Evolutionary conservation across 2,888 invertebrate species (phyloP).

Genomic region (Epinotia nisella): DNA sequence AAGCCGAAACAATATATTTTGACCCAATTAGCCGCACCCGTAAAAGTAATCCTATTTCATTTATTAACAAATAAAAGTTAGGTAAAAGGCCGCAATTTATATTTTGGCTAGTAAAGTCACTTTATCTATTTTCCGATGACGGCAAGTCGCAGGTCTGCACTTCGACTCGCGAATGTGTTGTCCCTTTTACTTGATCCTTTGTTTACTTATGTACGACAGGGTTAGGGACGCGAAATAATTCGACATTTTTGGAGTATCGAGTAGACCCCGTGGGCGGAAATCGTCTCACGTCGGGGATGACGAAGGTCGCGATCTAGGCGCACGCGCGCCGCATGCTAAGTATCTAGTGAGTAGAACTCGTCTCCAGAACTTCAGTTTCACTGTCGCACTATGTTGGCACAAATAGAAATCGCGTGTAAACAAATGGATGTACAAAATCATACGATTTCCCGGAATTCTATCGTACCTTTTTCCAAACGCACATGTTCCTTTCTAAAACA

Average conservation of each 20-base stretch:
- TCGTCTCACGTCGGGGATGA: conserved; percentile 52
- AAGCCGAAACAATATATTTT: conserved; percentile 27
- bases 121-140: conserved; percentile 52
- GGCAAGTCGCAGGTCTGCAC: background rate
- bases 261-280: conserved; percentile 48
- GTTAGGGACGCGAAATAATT: background rate
- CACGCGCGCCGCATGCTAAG: conserved; percentile 54
- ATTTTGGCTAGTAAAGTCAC: conserved; percentile 47
- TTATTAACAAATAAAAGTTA: conserved; percentile 40
- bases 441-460: no score
- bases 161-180: background rate
- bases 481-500: no score
- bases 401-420: background rate
- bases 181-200: conserved; percentile 9
- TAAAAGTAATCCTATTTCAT: conserved; percentile 39
- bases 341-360: conserved; percentile 30
- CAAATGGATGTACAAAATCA: background rate
- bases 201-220: background rate
- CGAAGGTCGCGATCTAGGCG: conserved; percentile 48
- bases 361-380: conserved; percentile 26
- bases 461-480: no score
- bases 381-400: conserved; percentile 18
- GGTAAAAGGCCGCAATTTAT: conserved; percentile 27
- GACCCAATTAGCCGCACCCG: conserved; percentile 39
- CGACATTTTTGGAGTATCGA: conserved; percentile 4